A percentile compares a stretch with the other conserved stretches of the same genome.
Conservation (phyloP, 2,797 vertebrate species). For the Hypotaenidia philippensis region DNA sequence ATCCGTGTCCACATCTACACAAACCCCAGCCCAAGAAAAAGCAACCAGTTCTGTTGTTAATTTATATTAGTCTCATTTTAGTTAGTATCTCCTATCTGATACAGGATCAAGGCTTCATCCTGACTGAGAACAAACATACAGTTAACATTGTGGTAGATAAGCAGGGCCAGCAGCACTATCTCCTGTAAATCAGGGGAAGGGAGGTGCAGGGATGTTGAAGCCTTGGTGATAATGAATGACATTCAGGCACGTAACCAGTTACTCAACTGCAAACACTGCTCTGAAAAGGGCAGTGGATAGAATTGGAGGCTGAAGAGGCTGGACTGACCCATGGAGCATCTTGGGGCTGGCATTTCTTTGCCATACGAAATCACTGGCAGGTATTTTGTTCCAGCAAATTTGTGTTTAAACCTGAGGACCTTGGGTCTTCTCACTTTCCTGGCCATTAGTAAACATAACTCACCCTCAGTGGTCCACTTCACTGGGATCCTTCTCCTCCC, state of each 20-base stretch:
- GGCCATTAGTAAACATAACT: accelerated
- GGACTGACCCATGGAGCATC: not conserved
- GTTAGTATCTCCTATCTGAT: not conserved
- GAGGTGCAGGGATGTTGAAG: not conserved
- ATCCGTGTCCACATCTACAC: accelerated
- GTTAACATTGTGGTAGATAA: not conserved
- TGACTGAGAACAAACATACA: not conserved
- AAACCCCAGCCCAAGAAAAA: not conserved
- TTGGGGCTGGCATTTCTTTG: not conserved
- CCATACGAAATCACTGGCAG: accelerated
- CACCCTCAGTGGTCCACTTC: accelerated
- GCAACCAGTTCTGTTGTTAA: not conserved
- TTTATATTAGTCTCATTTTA: not conserved
- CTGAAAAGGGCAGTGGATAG: not conserved
- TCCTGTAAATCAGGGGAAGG: not conserved
- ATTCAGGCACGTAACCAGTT: accelerated
- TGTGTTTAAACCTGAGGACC: too few relatives aligned
- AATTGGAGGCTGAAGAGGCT: not conserved
- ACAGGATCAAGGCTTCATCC: not conserved
- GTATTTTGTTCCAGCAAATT: not conserved
- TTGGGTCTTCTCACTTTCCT: too few relatives aligned
- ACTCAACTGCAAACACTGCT: not conserved
- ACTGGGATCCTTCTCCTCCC: not conserved
- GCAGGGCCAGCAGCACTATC: not conserved
- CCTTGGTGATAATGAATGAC: accelerated